Base-by-base conservation (phyloP, 2,113 vertebrate species). In the Eulacestoma nigropectus region DNA sequence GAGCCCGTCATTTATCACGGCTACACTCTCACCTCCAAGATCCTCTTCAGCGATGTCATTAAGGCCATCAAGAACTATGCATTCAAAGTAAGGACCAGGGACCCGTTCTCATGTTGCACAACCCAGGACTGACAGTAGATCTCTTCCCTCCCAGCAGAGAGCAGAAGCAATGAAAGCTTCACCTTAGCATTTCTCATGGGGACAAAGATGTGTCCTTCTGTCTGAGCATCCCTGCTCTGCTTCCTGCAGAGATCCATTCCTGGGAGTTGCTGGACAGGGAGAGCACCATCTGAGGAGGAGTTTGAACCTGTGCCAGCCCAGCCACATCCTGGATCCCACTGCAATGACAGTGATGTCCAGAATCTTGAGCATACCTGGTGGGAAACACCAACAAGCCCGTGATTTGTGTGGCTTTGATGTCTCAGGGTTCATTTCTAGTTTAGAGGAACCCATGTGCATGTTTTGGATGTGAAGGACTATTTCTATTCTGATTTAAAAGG, bases 1-100 rank as follows among this genome's bases (percentile, higher is more conserved):
- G 99, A 99, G 68, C 99, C 99, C 0, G 8, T 99, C 27, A 99
- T 99, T 95, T 99, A 99, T 95, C 99, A 99, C 2, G 99, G 99
- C 79, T 98, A 99, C 96, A 99, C 99, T 0, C 98, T 99, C 86
- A 99, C 99, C 46, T 99, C 99, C 95, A 99, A 99, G 97, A 98
- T 99, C 90, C 98, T 99, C 87, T 99, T 99, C 96, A 98, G 96
- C 1, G 99, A 99, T 4, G 99, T 98, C 95, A 99, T 99, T 94
- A 98, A 98, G 91, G 98, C 98, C 91, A 99, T 99, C 94, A 98
- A 98, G 94, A 98, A 99, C 46, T 99, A 98, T 7, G 99, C 99
- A 69, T 99, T 99, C 98, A 99, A 99, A 98, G 99, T 99, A 97
- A 94, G 97, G 57, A 39, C 3, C 1, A 30, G 39, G 67, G 17